Evolutionary conservation across 2,797 vertebrate species (phyloP).

Genomic region (Merluccius polli): DNA sequence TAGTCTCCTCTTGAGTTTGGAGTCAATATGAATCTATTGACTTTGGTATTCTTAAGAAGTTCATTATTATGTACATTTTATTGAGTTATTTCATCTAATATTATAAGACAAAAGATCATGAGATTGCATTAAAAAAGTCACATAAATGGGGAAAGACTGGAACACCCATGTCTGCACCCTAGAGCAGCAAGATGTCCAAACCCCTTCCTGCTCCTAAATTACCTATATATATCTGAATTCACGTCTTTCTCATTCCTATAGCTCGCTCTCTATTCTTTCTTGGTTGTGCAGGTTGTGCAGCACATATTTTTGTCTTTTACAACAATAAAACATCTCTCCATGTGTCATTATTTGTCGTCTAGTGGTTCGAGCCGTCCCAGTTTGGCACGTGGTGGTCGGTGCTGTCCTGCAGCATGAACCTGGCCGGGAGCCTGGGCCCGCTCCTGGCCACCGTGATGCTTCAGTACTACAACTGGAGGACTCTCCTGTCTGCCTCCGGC

Average conservation of each 20-base stretch:
- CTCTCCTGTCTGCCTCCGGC: constrained; percentile 84
- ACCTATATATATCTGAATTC: too few species aligned
- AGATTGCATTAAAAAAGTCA: too few species aligned
- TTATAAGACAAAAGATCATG: too few species aligned
- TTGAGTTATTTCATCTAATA: neutral
- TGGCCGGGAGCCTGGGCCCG: constrained; percentile 92
- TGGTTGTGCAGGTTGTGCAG: too few species aligned
- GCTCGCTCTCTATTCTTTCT: too few species aligned
- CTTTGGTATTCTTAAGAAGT: neutral
- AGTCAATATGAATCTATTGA: neutral
- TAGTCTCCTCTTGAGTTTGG: neutral
- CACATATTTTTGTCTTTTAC: too few species aligned
- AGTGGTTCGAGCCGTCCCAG: constrained; percentile 98
- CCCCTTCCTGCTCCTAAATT: too few species aligned
- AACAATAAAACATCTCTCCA: neutral
- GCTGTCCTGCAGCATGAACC: constrained; percentile 95
- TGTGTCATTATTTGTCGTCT: constrained; percentile 7
- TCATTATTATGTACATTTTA: neutral
- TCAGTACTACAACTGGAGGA: constrained; percentile 89
- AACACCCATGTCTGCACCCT: too few species aligned
- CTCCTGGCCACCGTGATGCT: constrained; percentile 84
- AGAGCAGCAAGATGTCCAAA: too few species aligned
- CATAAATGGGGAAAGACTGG: too few species aligned
- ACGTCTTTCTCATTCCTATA: too few species aligned
- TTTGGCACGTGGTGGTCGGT: constrained; percentile 98